Base-by-base conservation (phyloP, 2,797 vertebrate species). In the Mastacembelus armatus region DNA sequence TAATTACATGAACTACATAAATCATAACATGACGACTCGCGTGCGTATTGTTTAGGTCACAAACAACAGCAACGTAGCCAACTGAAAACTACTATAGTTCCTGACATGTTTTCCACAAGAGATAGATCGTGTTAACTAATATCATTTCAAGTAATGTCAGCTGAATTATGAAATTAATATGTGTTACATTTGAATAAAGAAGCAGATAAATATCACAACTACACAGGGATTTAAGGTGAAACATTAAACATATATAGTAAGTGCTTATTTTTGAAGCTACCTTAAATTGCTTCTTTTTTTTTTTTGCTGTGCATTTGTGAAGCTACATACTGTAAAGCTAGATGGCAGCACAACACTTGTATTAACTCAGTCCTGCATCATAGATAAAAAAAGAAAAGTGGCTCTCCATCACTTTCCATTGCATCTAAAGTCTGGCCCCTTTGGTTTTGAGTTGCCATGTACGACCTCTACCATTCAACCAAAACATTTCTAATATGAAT, bases 261-360 rank as follows among this genome's bases (percentile, higher is more conserved):
- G 18, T n/a, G 33, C 11, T 19, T 19, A 51, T 44, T 58, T 29
- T 38, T 69, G 35, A 40, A 29, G 10, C 44, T 30, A 16, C 27
- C 39, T 32, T 50, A 11, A 10, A n/a, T n/a, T n/a, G n/a, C n/a
- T n/a, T n/a, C n/a, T 27, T 49, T 22, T 24, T 0, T 57, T 10
- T 2, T 2, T 26, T 39, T 7, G 27, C 22, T 26, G 26, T 52
- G 29, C 7, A 4, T 49, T 43, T 24, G 12, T 47, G 54, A 38
- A 71, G 43, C 61, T 16, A 29, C 51, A 42, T 0, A 2, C 16
- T 62, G 29, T 36, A 27, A 78, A 79, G 80, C 85, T 90, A 91
- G 88, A 77, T 85, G 88, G 88, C 88, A 88, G 88, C 80, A 89
- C 38, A 84, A 7, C 67, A n/a, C 86, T 73, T 54, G 15, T 0